Evolutionary conservation across 2,113 vertebrate genomes (phyloP).

Genomic region (Lasiurus cinereus): DNA sequence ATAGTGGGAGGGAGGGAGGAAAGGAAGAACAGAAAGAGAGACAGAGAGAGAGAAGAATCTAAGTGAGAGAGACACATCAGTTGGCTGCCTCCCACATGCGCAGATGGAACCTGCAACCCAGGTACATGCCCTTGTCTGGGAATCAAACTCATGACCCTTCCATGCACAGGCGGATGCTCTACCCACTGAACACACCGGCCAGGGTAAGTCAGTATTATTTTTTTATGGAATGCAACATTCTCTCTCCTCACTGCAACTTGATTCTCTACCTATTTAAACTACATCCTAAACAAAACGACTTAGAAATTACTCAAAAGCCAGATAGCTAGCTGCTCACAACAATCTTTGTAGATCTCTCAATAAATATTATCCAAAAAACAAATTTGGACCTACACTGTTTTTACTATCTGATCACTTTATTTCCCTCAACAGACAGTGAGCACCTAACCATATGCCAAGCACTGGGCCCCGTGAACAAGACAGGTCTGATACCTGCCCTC

Average conservation of each 20-base stretch:
- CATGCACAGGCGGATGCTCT: too few species aligned
- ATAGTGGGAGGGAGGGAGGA: too few species aligned
- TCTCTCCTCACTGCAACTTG: neutral
- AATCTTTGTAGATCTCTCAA: neutral
- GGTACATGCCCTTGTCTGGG: too few species aligned
- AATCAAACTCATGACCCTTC: too few species aligned
- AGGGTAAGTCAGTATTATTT: neutral
- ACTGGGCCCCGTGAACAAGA: neutral
- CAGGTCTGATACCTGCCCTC: neutral
- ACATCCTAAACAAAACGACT: constrained; percentile 35
- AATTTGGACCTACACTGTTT: neutral
- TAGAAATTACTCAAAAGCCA: constrained; percentile 21
- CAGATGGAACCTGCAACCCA: too few species aligned
- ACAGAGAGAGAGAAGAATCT: too few species aligned
- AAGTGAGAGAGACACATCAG: too few species aligned
- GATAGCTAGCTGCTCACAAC: neutral
- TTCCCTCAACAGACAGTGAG: neutral
- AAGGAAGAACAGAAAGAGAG: too few species aligned
- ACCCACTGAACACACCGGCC: too few species aligned
- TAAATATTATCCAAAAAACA: constrained; percentile 37
- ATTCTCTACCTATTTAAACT: neutral
- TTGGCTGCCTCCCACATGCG: too few species aligned
- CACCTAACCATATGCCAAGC: neutral
- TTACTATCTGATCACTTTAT: neutral
- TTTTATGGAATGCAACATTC: neutral